Evolutionary conservation across 53 echinoderm and acorn worm species (phyloP), one percentile per base, ranked within the genome.

Genomic region (Echinometra lucunter): DNA sequence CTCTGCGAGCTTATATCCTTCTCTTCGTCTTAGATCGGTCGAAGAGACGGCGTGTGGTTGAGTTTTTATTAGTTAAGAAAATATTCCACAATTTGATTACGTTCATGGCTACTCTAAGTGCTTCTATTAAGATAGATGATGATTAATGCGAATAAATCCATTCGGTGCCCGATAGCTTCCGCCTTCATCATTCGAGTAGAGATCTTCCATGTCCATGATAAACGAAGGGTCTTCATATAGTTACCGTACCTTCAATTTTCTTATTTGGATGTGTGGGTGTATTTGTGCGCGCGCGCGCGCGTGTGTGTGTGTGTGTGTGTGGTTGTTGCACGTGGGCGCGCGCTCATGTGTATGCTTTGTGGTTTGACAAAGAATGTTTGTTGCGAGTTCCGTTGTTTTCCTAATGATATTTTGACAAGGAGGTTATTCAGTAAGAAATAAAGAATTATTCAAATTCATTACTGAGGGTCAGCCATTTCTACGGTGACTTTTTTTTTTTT

Each of bases 51-150:
- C 85, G 16, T n/a, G 85, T 40, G 49, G 28, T 49, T 25, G 49
- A 37, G 89, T 57, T 40, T 89, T 89, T 89, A 89, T 89, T 89
- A 63, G 89, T 58, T 37, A 60, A 35, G 60, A 89, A 89, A 89
- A 89, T 89, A 89, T 18, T 57, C 58, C 37, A 18, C 89, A 89
- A 89, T 89, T 89, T 60, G 17, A 89, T 89, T 89, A 89, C 27
- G 38, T 37, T 57, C 58, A 57, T 89, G 89, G 89, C 60, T 58
- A 57, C 16, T 6, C 6, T 58, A 57, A 58, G 57, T 57, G 35
- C 15, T 57, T 4, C 25, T 58, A 89, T 89, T 89, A 89, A 89
- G 60, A 89, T 89, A 21, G 89, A 89, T 89, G 89, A 89, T 89
- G 89, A 58, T 89, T 49, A 85, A 85, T 85, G n/a, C 27, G 85